Evolutionary conservation across 2,113 vertebrate species (phyloP), one percentile per base, ranked within the genome.

Genomic region (Machaerirhynchus nigripectus): DNA sequence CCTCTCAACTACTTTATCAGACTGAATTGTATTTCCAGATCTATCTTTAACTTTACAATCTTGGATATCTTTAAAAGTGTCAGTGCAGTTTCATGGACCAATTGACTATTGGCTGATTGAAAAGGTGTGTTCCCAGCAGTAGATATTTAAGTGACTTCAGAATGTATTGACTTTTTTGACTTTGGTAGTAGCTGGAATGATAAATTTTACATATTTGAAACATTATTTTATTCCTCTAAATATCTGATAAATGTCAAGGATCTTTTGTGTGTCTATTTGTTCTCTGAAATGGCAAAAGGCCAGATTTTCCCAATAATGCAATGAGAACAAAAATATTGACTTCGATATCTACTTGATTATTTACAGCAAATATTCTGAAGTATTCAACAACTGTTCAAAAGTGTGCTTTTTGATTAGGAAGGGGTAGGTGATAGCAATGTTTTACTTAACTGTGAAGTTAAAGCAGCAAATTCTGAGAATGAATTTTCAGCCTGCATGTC

Each of bases 391-490:
- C 13, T 15, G 9, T 39, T 78, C 23, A 53, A 56, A 90, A 7
- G 1, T 49, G 4, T 71, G 11, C 0, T 35, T 86, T 95, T 75
- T 73, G 2, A 13, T 52, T n/a, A 44, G 8, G 13, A 77, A 69
- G 4, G 2, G 1, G 2, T n/a, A n/a, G 13, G 16, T 46, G 6
- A 56, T 10, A 40, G 3, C 28, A 65, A 18, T 56, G 15, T 10
- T 63, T 84, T 61, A 69, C 28, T 35, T 61, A 61, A 57, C 7
- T 30, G 4, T 17, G 30, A 77, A 50, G 4, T 24, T 46, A 69
- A 92, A 73, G 6, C 12, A 80, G 3, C 3, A 52, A 37, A 30
- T 27, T 55, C 22, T 31, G 11, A 91, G 13, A 80, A 57, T 9
- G 8, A 70, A 46, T 18, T 17, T 77, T 53, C 52, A 35, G 10